Evolutionary conservation across 2,113 vertebrate genomes (phyloP).

Genomic region (Candoia aspera): DNA sequence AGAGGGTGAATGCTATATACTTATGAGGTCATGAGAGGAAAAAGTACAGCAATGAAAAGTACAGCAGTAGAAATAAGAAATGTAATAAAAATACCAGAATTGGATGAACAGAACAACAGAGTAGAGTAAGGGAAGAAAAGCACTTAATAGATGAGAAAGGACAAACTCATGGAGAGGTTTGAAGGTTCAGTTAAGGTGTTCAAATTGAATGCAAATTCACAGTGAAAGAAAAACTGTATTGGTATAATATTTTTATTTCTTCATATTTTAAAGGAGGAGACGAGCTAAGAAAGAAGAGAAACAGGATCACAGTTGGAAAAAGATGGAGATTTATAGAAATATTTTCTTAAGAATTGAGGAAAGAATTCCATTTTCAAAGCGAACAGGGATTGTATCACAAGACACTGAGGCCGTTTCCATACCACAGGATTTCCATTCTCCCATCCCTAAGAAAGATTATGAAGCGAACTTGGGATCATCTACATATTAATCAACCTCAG

Average conservation of each 20-base stretch:
- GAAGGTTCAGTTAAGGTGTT: neutral
- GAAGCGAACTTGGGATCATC: neutral
- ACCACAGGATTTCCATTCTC: neutral
- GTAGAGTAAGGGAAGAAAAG: neutral
- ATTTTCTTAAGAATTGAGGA: neutral
- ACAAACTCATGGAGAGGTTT: neutral
- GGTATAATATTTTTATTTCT: neutral
- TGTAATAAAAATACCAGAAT: neutral
- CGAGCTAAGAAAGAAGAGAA: neutral
- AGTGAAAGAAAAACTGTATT: neutral
- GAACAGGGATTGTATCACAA: neutral
- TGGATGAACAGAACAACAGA: neutral
- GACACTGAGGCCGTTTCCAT: neutral
- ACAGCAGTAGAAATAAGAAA: neutral
- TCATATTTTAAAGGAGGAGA: neutral
- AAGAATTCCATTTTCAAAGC: neutral
- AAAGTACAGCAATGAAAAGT: neutral
- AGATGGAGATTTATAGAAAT: neutral
- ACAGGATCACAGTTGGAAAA: neutral
- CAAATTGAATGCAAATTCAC: neutral
- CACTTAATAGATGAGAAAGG: neutral
- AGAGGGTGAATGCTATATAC: neutral
- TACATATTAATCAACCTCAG: neutral
- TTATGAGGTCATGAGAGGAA: neutral
- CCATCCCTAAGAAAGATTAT: neutral